phyloP scores from a whole-genome alignment of 2,888 invertebrate genomes.

The Halocaridina rubra region DNA sequence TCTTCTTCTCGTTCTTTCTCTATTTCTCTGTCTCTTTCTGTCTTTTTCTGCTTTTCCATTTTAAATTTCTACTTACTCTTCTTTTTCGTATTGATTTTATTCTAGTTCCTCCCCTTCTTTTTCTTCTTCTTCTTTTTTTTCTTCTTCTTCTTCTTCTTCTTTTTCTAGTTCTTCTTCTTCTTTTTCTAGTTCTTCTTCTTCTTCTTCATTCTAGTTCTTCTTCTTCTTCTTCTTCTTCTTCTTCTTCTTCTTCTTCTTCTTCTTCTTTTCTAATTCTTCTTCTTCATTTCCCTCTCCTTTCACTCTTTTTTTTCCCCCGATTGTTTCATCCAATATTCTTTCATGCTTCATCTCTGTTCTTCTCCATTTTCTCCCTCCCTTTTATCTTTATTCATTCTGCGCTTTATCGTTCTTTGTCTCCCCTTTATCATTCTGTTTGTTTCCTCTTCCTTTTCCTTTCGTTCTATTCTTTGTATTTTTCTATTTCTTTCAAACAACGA shows the following conservation, averaged over 20 bases:
- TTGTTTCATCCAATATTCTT: background rate
- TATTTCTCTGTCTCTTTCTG: background rate
- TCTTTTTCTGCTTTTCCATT: background rate
- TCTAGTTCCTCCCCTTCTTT: background rate
- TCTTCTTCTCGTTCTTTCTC: background rate
- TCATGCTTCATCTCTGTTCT: background rate
- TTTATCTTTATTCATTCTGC: too few species aligned
- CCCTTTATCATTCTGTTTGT: too few species aligned
- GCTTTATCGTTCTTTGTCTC: too few species aligned
- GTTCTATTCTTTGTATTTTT: too few species aligned
- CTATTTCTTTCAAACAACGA: too few species aligned
- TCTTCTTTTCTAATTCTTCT: background rate
- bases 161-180: too few species aligned
- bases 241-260: background rate
- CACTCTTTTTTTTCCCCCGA: background rate
- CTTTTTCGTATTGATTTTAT: background rate
- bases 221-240: background rate
- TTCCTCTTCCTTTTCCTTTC: too few species aligned
- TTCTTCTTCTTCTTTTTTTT: background rate
- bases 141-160: background rate
- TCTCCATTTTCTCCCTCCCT: background rate
- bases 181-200: background rate
- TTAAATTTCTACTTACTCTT: background rate
- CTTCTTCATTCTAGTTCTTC: background rate
- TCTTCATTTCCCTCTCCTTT: background rate